phyloP scores from a whole-genome alignment of 2,888 invertebrate genomes.

The Andrena chrysosceles region DNA sequence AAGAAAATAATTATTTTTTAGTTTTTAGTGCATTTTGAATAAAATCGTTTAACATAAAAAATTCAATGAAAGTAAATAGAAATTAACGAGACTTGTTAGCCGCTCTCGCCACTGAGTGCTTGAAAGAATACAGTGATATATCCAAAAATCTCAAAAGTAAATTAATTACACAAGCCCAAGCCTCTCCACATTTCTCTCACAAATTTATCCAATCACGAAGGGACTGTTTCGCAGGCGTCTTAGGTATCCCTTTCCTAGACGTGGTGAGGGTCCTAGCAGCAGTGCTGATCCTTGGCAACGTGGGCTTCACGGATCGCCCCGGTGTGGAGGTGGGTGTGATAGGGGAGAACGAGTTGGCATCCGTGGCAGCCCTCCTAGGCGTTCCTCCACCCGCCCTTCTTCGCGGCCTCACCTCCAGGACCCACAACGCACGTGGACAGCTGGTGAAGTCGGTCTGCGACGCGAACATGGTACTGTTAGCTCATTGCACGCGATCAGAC shows the following conservation, averaged over 20 bases:
- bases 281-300: slow-evolving; percentile 95
- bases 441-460: slow-evolving; percentile 93
- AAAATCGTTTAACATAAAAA: too few species aligned
- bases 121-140: too few species aligned
- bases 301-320: slow-evolving; percentile 93
- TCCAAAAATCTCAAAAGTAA: background rate
- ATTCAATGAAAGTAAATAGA: too few species aligned
- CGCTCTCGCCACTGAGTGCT: too few species aligned
- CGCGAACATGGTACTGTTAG: slow-evolving; percentile 88
- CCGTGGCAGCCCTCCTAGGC: slow-evolving; percentile 94
- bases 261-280: slow-evolving; percentile 96
- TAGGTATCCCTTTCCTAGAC: slow-evolving; percentile 97
- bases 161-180: background rate
- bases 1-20: too few species aligned
- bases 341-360: slow-evolving; percentile 93
- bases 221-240: slow-evolving; percentile 86
- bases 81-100: too few species aligned
- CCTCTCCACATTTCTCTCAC: too few species aligned
- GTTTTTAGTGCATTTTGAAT: too few species aligned
- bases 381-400: slow-evolving; percentile 91
- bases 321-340: slow-evolving; percentile 92
- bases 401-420: slow-evolving; percentile 93
- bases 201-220: background rate
- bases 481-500: slow-evolving; percentile 18
- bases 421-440: slow-evolving; percentile 92